Conservation (phyloP, 2,888 invertebrate genomes). For the Hesperia comma region DNA sequence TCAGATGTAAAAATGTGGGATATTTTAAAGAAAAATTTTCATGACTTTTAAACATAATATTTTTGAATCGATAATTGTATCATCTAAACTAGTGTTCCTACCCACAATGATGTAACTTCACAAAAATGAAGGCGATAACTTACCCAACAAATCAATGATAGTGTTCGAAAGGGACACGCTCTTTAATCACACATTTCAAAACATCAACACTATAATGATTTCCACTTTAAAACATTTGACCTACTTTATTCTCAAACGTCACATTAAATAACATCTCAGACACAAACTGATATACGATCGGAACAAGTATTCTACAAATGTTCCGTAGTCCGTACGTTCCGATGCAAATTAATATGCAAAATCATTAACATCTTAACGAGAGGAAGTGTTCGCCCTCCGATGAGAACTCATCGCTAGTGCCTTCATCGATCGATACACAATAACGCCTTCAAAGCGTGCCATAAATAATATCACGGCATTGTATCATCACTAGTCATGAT, state of each 20-base stretch:
- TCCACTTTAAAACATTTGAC: too few species aligned
- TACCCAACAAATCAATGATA: too few species aligned
- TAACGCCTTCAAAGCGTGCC: constrained; percentile 48
- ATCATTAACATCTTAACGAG: constrained; percentile 73
- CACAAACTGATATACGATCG: constrained; percentile 16
- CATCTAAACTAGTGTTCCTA: too few species aligned
- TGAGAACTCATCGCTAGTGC: constrained; percentile 47
- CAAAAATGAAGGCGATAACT: too few species aligned
- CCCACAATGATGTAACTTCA: too few species aligned
- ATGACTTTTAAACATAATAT: too few species aligned
- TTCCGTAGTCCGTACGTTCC: constrained; percentile 36
- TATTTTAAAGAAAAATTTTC: too few species aligned
- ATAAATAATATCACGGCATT: constrained; percentile 37
- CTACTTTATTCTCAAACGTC: neutral
- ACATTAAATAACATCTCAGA: neutral
- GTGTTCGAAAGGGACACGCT: too few species aligned
- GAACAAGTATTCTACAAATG: constrained; percentile 37
- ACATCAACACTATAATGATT: too few species aligned
- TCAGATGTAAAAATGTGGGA: too few species aligned
- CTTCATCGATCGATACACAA: constrained; percentile 54
- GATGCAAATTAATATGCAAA: constrained; percentile 75
- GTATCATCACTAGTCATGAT: neutral
- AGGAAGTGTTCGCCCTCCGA: constrained; percentile 53
- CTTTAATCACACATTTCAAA: too few species aligned
- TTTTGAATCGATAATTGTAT: too few species aligned